phyloP scores from a whole-genome alignment of 2,888 invertebrate genomes.

The Chrysolina haemoptera region DNA sequence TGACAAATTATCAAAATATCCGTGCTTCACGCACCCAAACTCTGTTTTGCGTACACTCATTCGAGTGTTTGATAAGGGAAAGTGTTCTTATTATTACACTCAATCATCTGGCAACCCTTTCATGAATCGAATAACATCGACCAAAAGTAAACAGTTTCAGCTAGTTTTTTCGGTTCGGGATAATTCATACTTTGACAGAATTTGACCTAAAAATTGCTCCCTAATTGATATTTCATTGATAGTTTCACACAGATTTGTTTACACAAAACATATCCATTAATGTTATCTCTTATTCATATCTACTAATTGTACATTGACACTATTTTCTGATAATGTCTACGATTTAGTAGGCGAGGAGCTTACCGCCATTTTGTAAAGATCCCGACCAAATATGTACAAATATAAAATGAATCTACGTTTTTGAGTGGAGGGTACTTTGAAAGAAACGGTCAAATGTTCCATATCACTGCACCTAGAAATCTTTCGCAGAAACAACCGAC shows the following conservation, averaged over 20 bases:
- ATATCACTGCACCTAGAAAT: too few species aligned
- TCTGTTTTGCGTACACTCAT: too few species aligned
- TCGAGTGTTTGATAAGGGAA: too few species aligned
- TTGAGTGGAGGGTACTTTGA: not conserved
- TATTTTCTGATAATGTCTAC: conserved; percentile 36
- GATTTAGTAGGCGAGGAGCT: conserved; percentile 7
- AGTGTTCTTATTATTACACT: not conserved
- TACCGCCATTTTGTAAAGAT: not conserved
- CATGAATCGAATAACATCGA: not conserved
- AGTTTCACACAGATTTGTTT: conserved; percentile 36
- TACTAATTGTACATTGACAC: conserved; percentile 40
- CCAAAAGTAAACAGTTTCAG: conserved; percentile 14
- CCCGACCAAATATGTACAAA: not conserved
- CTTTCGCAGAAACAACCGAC: too few species aligned
- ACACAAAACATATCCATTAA: conserved; percentile 37
- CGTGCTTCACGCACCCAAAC: too few species aligned
- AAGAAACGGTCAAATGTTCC: not conserved
- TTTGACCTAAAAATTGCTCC: conserved; percentile 3
- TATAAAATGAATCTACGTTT: not conserved
- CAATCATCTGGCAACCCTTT: not conserved
- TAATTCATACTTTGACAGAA: conserved; percentile 1
- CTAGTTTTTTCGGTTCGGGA: not conserved
- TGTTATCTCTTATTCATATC: conserved; percentile 33
- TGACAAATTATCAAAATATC: too few species aligned
- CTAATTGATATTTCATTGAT: conserved; percentile 30